Evolutionary conservation across 2,888 invertebrate genomes (phyloP), one percentile per base, ranked within the genome.

Genomic region (Pyrochroa serraticornis): DNA sequence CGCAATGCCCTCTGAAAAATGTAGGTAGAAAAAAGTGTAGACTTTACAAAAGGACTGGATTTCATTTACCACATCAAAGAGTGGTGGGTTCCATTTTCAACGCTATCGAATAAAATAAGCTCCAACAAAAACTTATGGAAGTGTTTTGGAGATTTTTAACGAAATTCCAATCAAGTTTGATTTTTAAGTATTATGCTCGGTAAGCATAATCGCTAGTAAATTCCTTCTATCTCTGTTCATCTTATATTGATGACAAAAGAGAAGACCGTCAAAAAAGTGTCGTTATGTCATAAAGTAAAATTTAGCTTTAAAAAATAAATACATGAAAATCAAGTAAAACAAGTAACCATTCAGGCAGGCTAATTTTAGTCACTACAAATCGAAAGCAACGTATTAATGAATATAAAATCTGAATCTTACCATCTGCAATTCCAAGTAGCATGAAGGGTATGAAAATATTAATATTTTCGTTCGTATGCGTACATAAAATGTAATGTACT

Each of bases 391-490:
- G 50, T 30, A 46, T 62, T 49, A 31, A 32, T 49, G 36, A 22
- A 62, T 67, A 69, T 63, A 64, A 71, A 77, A 78, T 74, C 73
- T 76, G 77, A 79, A 78, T 71, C 81, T 81, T 81, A 81, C 81
- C 81, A 78, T 81, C 81, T 80, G 75, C 68, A 69, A 67, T 73
- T 78, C 77, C 78, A 79, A 77, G 77, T 78, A 77, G 79, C 79
- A 79, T 75, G 74, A 71, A 76, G 73, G 72, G 66, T 65, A 69
- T 69, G 66, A 73, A 71, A 68, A 69, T 61, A 69, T 22, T 68
- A 67, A 67, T 66, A 67, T 69, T 73, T 73, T 71, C 62, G 71
- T 68, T 70, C 66, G 66, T 67, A 64, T 68, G 63, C 63, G 60
- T 61, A 60, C 63, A 54, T 63, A 44, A 64, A 66, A 63, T n/a